phyloP scores from a whole-genome alignment of 2,113 vertebrate species.

The Thymallus thymallus region DNA sequence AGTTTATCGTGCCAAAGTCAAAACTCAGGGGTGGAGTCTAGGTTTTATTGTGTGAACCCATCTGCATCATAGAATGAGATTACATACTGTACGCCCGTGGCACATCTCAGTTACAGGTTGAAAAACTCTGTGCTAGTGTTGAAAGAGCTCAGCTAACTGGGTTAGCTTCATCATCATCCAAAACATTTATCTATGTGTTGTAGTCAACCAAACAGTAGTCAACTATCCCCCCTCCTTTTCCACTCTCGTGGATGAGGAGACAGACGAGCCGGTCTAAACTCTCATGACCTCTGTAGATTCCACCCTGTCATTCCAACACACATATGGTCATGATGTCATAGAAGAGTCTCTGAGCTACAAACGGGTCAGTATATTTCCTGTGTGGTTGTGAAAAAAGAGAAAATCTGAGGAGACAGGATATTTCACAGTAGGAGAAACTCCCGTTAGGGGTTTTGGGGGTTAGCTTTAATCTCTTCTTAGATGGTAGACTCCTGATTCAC shows the following conservation, averaged over 20 bases:
- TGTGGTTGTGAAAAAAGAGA: conserved; percentile 26
- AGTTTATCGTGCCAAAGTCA: conserved; percentile 12
- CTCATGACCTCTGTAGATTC: not conserved
- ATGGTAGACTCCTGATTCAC: conserved; percentile 9
- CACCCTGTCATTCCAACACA: too few relatives aligned
- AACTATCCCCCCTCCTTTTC: not conserved
- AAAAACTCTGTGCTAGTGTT: too few relatives aligned
- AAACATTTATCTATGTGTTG: too few relatives aligned
- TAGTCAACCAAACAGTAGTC: not conserved
- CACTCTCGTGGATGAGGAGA: not conserved
- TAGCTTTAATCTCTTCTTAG: not conserved
- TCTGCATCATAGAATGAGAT: too few relatives aligned
- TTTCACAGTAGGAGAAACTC: not conserved
- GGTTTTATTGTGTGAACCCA: too few relatives aligned
- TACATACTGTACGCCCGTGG: too few relatives aligned
- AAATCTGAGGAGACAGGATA: not conserved
- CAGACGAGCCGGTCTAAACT: not conserved
- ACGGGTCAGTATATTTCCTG: conserved; percentile 26
- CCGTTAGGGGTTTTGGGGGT: not conserved
- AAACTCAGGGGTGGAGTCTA: not conserved
- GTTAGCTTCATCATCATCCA: too few relatives aligned
- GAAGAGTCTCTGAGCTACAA: too few relatives aligned
- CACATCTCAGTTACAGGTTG: too few relatives aligned
- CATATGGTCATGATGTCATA: too few relatives aligned
- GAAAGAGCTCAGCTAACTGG: too few relatives aligned